These are phyloP conservation scores for Sphaerophoria rueppellii DNA, from an alignment of 2,888 invertebrate species.

Conservation along the genomic window DNA sequence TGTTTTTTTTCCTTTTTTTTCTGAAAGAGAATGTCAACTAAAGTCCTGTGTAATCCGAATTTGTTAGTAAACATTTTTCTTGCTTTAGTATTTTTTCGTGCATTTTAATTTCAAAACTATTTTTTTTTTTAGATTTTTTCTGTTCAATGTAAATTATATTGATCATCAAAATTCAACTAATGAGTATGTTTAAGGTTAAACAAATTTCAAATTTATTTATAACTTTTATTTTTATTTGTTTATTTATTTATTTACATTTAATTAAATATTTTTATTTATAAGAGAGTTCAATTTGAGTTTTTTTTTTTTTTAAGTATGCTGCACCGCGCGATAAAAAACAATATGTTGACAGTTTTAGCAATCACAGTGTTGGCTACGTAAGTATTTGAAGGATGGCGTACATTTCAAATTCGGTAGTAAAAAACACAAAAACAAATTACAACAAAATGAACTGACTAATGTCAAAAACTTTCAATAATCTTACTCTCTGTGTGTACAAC, in stretches of 20 bases:
- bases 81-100: slow-evolving; percentile 17
- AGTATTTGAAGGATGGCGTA: too few species aligned
- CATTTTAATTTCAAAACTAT: slow-evolving; percentile 39
- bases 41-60: slow-evolving; percentile 78
- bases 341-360: background rate
- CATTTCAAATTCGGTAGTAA: too few species aligned
- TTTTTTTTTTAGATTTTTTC: slow-evolving; percentile 33
- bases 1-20: slow-evolving; percentile 27
- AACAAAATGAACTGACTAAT: too few species aligned
- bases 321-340: slow-evolving; percentile 35
- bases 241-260: slow-evolving; percentile 36
- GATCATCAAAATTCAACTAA: slow-evolving; percentile 1
- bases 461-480: too few species aligned
- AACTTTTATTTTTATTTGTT: background rate
- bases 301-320: slow-evolving; percentile 53
- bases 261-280: slow-evolving; percentile 1
- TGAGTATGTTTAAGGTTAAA: slow-evolving; percentile 1
- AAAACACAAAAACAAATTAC: too few species aligned
- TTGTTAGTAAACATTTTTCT: slow-evolving; percentile 73
- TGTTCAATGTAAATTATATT: slow-evolving; percentile 2
- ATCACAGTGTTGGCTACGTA: background rate
- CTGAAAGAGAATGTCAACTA: slow-evolving; percentile 72
- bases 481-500: too few species aligned
- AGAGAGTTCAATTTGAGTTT: slow-evolving; percentile 12
- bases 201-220: background rate